phyloP scores from a whole-genome alignment of 2,113 vertebrate species.

The Clinocottus analis region DNA sequence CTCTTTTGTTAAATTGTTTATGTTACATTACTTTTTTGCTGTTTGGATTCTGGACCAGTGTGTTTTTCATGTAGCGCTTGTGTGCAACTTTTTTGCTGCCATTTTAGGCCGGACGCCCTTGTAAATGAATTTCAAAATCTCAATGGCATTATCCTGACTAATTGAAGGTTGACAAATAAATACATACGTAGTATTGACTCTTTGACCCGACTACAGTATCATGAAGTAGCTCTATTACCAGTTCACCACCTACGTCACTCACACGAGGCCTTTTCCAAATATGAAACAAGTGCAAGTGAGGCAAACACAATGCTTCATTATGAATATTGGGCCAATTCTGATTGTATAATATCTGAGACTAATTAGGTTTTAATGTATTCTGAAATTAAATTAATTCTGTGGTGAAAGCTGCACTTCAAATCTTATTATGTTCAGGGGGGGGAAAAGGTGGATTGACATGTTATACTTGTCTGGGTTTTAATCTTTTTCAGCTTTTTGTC shows the following conservation, averaged over 20 bases:
- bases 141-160: neutral
- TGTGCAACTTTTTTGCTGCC: neutral
- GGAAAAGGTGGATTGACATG: neutral
- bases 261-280: neutral
- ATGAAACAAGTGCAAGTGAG: neutral
- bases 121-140: neutral
- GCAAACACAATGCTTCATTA: neutral
- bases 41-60: too few relatives aligned
- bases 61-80: neutral
- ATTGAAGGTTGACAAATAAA: neutral
- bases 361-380: neutral
- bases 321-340: neutral
- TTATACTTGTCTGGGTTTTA: neutral
- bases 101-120: too few relatives aligned
- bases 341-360: neutral
- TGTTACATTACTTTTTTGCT: too few relatives aligned
- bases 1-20: too few relatives aligned
- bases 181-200: neutral
- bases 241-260: neutral
- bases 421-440: neutral
- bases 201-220: neutral
- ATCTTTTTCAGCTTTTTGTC: conserved; percentile 10
- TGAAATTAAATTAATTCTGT: neutral
- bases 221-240: too few relatives aligned
- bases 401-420: neutral